Percentiles rank a stretch among this genome's conserved stretches.
These are phyloP conservation scores for Neolamprologus fasciatus DNA, from an alignment of 2,113 vertebrate genomes.

Conservation along the genomic window DNA sequence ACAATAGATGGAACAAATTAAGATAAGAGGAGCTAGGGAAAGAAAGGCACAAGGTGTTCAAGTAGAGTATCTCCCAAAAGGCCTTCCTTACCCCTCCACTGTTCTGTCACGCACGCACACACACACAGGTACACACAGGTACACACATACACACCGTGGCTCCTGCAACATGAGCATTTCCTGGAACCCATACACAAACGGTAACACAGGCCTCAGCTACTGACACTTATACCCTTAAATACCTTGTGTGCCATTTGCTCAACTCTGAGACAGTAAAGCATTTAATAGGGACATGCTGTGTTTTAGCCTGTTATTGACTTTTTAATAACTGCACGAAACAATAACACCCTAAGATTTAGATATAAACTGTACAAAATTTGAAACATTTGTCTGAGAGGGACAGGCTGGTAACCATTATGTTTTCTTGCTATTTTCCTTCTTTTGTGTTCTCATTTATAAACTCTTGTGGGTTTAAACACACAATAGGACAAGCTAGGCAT, in stretches of 20 bases:
- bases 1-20: neutral
- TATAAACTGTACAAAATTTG: neutral
- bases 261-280: neutral
- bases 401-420: neutral
- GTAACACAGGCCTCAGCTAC: neutral
- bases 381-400: neutral
- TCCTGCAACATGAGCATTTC: neutral
- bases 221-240: conserved; percentile 21
- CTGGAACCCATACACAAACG: neutral
- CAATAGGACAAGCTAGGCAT: neutral
- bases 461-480: neutral
- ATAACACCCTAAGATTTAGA: neutral
- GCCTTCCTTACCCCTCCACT: conserved; percentile 18
- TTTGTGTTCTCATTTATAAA: neutral
- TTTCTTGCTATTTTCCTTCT: neutral
- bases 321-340: neutral
- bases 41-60: neutral
- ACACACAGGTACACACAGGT: neutral
- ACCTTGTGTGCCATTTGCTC: neutral
- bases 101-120: neutral
- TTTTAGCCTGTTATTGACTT: neutral
- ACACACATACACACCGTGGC: neutral
- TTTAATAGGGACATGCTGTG: neutral
- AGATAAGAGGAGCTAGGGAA: neutral
- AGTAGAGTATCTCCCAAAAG: conserved; percentile 20